Percentiles rank a stretch among this genome's conserved stretches.
These are phyloP conservation scores for Agrochola litura DNA, from an alignment of 2,888 invertebrate species.

Conservation along the genomic window DNA sequence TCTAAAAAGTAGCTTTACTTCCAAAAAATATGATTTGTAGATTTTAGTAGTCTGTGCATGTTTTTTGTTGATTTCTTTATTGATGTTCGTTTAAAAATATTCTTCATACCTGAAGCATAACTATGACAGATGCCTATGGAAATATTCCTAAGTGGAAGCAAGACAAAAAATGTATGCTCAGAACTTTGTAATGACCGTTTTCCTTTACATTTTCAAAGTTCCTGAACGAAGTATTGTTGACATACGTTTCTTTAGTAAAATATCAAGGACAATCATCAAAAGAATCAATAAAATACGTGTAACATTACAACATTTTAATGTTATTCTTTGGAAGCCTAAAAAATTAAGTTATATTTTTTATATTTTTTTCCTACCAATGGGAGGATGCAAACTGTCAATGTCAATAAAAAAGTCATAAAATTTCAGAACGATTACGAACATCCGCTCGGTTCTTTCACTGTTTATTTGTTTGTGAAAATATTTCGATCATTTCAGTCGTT, in stretches of 20 bases:
- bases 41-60: conserved; percentile 52
- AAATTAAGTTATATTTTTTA: too few species aligned
- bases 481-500: conserved; percentile 53
- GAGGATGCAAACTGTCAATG: conserved; percentile 28
- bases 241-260: too few species aligned
- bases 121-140: not conserved
- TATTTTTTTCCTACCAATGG: too few species aligned
- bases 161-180: conserved; percentile 16
- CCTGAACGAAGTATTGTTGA: conserved; percentile 38
- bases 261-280: not conserved
- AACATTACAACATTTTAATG: not conserved
- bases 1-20: conserved; percentile 19
- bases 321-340: too few species aligned
- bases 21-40: not conserved
- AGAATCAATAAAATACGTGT: not conserved
- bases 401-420: conserved; percentile 35
- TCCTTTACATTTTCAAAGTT: not conserved
- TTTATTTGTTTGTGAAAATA: conserved; percentile 64
- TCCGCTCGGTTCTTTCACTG: conserved; percentile 46
- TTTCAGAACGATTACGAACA: conserved; percentile 60
- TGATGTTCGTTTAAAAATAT: not conserved
- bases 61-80: conserved; percentile 43
- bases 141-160: not conserved
- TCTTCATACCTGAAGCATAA: not conserved
- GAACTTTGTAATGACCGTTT: accelerated